phyloP scores from a whole-genome alignment of 2,888 invertebrate genomes.

The Lycaena phlaeas region DNA sequence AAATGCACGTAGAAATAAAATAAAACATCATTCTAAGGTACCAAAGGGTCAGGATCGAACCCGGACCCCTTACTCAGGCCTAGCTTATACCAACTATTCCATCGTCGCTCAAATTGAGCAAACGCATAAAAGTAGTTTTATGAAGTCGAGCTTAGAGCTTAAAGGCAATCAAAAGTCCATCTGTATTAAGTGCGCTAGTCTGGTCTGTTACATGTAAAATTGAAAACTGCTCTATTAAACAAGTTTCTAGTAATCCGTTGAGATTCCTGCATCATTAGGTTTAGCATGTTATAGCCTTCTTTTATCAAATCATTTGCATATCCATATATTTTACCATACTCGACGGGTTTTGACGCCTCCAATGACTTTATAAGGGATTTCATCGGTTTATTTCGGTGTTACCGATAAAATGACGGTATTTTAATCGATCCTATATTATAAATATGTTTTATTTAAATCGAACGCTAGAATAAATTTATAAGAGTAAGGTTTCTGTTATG shows the following conservation, averaged over 20 bases:
- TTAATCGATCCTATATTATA: conserved; percentile 22
- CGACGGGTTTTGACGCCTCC: conserved; percentile 40
- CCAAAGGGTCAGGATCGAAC: too few relatives aligned
- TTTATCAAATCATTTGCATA: conserved; percentile 52
- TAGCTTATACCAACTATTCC: too few relatives aligned
- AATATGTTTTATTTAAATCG: conserved; percentile 12
- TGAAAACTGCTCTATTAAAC: conserved; percentile 24
- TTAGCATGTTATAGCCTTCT: conserved; percentile 45
- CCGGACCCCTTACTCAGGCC: too few relatives aligned
- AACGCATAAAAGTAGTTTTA: too few relatives aligned
- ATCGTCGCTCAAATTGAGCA: too few relatives aligned
- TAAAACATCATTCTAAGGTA: too few relatives aligned
- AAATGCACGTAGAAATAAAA: too few relatives aligned
- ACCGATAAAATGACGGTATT: conserved; percentile 24
- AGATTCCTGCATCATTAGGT: conserved; percentile 33
- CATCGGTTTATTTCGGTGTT: conserved; percentile 32
- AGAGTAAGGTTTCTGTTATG: not conserved
- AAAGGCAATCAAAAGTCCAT: not conserved
- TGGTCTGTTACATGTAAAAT: conserved; percentile 1
- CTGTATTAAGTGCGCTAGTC: not conserved
- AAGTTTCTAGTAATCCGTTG: conserved; percentile 26
- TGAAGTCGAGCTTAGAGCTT: too few relatives aligned
- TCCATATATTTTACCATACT: conserved; percentile 39
- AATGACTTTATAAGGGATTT: conserved; percentile 45
- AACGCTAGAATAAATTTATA: not conserved